phyloP scores from a whole-genome alignment of 1,140 invertebrate genomes.

The Drosophila oshimai region DNA sequence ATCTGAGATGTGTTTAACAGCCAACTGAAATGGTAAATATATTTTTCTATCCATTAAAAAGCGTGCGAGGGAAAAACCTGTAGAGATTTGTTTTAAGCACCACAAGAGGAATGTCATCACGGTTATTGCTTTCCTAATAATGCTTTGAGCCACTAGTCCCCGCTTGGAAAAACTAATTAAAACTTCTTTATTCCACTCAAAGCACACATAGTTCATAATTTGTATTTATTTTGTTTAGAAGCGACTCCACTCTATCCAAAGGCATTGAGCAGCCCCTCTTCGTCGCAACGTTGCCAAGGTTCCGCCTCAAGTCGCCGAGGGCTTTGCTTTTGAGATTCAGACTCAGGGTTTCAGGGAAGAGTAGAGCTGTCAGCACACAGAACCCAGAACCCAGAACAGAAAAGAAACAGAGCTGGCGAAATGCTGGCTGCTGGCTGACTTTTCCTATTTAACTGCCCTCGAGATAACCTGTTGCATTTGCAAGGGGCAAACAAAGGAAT shows the following conservation, averaged over 20 bases:
- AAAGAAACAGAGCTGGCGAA: background rate
- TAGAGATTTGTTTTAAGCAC: no score
- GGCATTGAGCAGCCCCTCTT: background rate
- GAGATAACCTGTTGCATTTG: constrained; percentile 22
- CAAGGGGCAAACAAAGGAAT: constrained; percentile 4
- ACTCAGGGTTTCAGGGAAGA: no score
- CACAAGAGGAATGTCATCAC: no score
- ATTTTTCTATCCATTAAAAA: no score
- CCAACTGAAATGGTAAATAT: no score
- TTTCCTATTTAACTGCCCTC: constrained; percentile 7
- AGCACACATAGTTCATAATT: background rate
- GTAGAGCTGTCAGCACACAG: background rate
- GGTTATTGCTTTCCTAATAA: no score
- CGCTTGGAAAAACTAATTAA: background rate
- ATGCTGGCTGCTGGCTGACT: background rate
- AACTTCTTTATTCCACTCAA: background rate
- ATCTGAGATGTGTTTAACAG: no score
- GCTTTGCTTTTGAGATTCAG: no score
- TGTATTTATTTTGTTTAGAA: background rate
- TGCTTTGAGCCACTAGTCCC: no score
- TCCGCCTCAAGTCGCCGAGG: no score
- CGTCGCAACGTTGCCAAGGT: background rate
- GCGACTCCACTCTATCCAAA: background rate
- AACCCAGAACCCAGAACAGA: no score
- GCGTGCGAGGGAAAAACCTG: no score